A percentile compares a stretch with the other conserved stretches of the same genome.
phyloP scores from a whole-genome alignment of 2,113 vertebrate genomes.

The Rhinoderma darwinii region DNA sequence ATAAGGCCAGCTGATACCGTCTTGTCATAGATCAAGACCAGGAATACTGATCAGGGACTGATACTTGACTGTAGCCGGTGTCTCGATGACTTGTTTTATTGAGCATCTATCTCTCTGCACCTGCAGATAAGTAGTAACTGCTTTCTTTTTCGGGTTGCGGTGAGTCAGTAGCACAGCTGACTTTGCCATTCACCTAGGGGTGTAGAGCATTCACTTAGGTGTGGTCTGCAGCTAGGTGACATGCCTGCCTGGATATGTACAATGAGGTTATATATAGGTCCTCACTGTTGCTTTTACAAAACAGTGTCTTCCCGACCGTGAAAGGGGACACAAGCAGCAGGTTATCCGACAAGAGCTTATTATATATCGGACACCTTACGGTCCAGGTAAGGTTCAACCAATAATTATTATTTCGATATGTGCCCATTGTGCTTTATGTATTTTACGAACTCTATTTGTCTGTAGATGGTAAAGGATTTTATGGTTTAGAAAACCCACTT shows the following conservation, averaged over 20 bases:
- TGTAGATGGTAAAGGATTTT: too few relatives aligned
- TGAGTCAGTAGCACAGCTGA: slow-evolving; percentile 52
- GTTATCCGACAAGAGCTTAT: background rate
- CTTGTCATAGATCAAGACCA: slow-evolving; percentile 7
- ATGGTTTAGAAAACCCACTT: too few relatives aligned
- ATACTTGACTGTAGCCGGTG: background rate
- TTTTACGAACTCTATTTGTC: too few relatives aligned
- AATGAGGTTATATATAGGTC: slow-evolving; percentile 42
- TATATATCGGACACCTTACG: background rate
- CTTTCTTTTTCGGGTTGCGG: background rate
- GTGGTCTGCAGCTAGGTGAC: slow-evolving; percentile 39
- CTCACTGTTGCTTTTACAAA: background rate
- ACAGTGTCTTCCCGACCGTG: background rate
- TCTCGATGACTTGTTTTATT: slow-evolving; percentile 27
- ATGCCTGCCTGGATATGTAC: slow-evolving; percentile 34
- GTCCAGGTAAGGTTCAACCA: background rate
- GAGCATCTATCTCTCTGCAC: slow-evolving; percentile 40
- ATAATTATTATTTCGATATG: background rate
- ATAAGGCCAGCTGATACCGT: background rate
- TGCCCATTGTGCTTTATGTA: background rate
- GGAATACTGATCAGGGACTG: slow-evolving; percentile 23
- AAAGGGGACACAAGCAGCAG: background rate
- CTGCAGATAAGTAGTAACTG: slow-evolving; percentile 13
- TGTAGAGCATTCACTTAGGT: slow-evolving; percentile 30
- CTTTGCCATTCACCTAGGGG: slow-evolving; percentile 43